Percentiles rank a stretch among this genome's conserved stretches.
phyloP scores from a whole-genome alignment of 2,888 invertebrate genomes.

The Zootermopsis nevadensis region DNA sequence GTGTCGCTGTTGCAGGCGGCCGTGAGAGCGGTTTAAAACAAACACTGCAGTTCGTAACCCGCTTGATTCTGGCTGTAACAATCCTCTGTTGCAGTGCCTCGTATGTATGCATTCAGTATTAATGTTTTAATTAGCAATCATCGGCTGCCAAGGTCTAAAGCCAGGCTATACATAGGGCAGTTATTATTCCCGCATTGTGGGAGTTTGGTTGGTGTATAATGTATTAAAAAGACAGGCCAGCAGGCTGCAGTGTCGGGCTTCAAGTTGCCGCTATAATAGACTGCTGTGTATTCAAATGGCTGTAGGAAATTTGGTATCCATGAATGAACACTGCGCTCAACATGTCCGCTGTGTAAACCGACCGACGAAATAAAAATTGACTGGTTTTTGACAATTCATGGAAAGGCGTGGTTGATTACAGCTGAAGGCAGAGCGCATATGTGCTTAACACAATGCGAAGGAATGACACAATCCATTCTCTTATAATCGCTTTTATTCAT shows the following conservation, averaged over 20 bases:
- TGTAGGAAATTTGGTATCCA: slow-evolving; percentile 28
- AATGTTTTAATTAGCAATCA: slow-evolving; percentile 54
- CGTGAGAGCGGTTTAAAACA: slow-evolving; percentile 38
- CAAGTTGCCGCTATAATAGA: slow-evolving; percentile 32
- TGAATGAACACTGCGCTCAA: slow-evolving; percentile 23
- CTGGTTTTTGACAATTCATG: slow-evolving; percentile 24
- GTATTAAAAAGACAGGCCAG: slow-evolving; percentile 36
- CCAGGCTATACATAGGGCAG: background rate
- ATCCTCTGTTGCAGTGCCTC: slow-evolving; percentile 38
- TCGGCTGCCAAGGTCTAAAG: slow-evolving; percentile 44
- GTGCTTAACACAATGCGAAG: no score
- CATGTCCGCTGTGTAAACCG: background rate
- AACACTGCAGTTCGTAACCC: slow-evolving; percentile 42
- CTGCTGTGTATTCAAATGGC: slow-evolving; percentile 40
- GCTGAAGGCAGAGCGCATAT: no score
- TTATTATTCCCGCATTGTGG: slow-evolving; percentile 40
- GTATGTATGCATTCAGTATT: slow-evolving; percentile 50
- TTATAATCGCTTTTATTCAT: no score
- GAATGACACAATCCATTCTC: no score
- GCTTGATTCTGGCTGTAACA: slow-evolving; percentile 37
- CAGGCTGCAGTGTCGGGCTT: background rate
- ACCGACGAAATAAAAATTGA: slow-evolving; percentile 4
- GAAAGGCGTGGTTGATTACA: background rate
- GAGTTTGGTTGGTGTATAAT: slow-evolving; percentile 38
- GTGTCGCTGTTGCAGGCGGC: background rate